phyloP scores from a whole-genome alignment of 2,797 vertebrate genomes.

The Anas capensis region DNA sequence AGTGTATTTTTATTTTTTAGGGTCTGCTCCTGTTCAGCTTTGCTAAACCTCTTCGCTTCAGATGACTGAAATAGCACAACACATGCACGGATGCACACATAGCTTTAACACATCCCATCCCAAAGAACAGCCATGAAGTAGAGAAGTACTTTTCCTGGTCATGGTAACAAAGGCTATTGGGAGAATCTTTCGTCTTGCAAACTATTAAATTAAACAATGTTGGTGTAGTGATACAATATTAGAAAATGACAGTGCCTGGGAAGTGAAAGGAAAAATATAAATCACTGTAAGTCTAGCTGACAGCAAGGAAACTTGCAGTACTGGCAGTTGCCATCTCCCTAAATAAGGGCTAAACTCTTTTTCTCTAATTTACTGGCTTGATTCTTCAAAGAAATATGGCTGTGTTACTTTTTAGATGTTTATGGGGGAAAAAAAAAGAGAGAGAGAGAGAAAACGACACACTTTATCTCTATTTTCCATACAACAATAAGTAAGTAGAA shows the following conservation, averaged over 20 bases:
- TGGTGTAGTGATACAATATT: not conserved
- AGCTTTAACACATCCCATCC: not conserved
- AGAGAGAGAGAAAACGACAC: not conserved
- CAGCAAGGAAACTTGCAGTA: not conserved
- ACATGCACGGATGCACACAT: not conserved
- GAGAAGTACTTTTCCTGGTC: not conserved
- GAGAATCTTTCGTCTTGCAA: not conserved
- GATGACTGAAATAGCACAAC: not conserved
- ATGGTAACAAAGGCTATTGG: not conserved
- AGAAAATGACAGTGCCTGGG: not conserved
- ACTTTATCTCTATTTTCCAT: not conserved
- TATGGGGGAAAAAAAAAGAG: not conserved
- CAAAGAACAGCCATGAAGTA: not conserved
- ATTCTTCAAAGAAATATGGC: not conserved
- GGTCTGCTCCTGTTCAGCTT: not conserved
- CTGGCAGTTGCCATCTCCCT: not conserved
- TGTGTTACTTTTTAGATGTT: not conserved
- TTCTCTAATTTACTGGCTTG: not conserved
- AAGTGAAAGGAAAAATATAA: not conserved
- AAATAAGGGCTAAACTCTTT: not conserved
- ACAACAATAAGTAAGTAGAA: not conserved
- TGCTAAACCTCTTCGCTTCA: not conserved
- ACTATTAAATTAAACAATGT: conserved; percentile 15
- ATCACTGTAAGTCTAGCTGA: not conserved
- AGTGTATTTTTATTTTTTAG: conserved; percentile 1